Conservation (phyloP, 1,140 invertebrate species). For the Anadara kagoshimensis region DNA sequence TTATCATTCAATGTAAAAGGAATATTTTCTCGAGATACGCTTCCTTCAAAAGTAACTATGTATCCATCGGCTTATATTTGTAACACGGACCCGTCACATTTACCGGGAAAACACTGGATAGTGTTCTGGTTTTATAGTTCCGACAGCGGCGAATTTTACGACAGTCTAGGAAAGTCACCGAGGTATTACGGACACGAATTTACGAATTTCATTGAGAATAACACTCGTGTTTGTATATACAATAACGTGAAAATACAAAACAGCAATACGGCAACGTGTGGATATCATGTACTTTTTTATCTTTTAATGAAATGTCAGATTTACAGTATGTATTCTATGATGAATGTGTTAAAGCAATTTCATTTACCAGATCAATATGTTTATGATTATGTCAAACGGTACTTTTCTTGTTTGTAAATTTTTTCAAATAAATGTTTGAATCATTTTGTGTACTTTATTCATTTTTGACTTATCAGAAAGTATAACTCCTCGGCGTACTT, state of each 20-base stretch:
- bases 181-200: conserved; percentile 2
- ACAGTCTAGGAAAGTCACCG: conserved; percentile 21
- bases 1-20: background rate
- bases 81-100: conserved; percentile 25
- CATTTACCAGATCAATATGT: too few species aligned
- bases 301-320: background rate
- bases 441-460: too few species aligned
- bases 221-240: conserved; percentile 10
- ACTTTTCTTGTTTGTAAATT: too few species aligned
- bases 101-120: conserved; percentile 26
- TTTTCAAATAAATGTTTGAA: too few species aligned
- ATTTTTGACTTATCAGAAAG: too few species aligned
- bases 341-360: too few species aligned
- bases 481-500: too few species aligned
- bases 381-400: too few species aligned
- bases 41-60: background rate
- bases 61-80: conserved; percentile 23
- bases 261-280: conserved; percentile 14
- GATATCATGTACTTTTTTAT: conserved; percentile 24
- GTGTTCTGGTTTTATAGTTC: conserved; percentile 11
- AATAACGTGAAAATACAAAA: conserved; percentile 14
- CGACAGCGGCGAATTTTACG: conserved; percentile 12
- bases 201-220: conserved; percentile 25
- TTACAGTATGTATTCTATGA: too few species aligned
- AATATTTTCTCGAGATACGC: conserved; percentile 5